Base-by-base conservation (phyloP, 2,113 vertebrate genomes). In the Anolis carolinensis region DNA sequence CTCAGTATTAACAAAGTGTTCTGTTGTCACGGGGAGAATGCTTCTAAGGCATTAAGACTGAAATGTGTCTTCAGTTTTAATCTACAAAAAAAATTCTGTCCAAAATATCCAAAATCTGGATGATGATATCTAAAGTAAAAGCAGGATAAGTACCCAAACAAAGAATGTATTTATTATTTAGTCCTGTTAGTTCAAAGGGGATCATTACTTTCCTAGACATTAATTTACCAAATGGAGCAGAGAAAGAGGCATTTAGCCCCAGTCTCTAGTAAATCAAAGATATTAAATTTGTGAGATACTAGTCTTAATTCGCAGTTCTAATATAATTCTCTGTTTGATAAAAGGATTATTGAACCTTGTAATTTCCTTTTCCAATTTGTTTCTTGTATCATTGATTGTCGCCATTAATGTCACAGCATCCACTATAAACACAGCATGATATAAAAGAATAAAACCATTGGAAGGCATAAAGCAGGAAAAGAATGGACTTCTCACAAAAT, bases 251-350 rank as follows among this genome's bases (percentile, higher is more conserved):
- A 63, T 87, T 89, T 92, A 90, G 1, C 80, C 62, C 44, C 48
- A 62, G 4, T n/a, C 80, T n/a, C 87, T 32, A 55, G 1, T 88
- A 93, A 95, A 93, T 68, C 39, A 84, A 44, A 81, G 68, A 32
- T 85, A 93, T 84, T 89, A 89, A 77, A 94, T 90, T 92, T 93
- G 59, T 85, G 90, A 90, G 74, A 92, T 83, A 86, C 3, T 81
- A 62, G 27, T 87, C 27, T 92, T 73, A 93, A 92, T 91, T 94
- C 74, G 81, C 81, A 81, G 23, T 88, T 92, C 95, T 94, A 82
- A 86, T 88, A 75, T 78, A 85, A 78, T 87, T 85, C 65, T 90
- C 34, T 91, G 92, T 91, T 88, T 50, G 89, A 50, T 25, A 27
- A 89, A 85, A 71, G 68, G 85, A 11, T 77, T 81, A 70, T 76